A percentile compares a stretch with the other conserved stretches of the same genome.
Conservation (phyloP, 2,113 vertebrate species). For the Barbus barbus region DNA sequence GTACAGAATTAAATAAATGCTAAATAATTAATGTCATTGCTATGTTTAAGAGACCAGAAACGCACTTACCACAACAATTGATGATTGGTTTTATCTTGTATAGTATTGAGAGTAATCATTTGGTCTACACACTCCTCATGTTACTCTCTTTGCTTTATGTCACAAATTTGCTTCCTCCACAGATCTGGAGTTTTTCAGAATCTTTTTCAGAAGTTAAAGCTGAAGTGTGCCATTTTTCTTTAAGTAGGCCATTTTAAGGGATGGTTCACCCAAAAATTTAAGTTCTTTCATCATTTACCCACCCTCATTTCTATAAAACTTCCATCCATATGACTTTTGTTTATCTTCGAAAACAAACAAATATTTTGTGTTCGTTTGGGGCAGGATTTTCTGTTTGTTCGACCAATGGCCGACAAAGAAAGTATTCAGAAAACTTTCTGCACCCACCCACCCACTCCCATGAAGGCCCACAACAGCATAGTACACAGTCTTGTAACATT, state of each 20-base stretch:
- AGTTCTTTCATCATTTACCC: neutral
- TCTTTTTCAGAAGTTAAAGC: neutral
- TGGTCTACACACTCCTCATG: slow-evolving; percentile 51
- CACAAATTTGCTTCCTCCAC: slow-evolving; percentile 19
- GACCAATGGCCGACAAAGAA: too few species aligned
- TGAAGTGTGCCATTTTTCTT: neutral
- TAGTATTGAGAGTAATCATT: neutral
- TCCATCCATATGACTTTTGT: neutral
- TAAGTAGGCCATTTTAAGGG: neutral
- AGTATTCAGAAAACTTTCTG: too few species aligned
- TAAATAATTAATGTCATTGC: neutral
- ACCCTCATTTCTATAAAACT: neutral
- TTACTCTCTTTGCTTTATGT: slow-evolving; percentile 30
- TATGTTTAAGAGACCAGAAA: neutral
- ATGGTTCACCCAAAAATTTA: neutral
- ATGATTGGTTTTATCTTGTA: neutral
- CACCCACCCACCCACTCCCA: too few species aligned
- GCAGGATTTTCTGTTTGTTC: neutral
- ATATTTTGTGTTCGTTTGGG: neutral
- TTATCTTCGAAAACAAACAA: neutral
- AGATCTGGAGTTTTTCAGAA: slow-evolving; percentile 18
- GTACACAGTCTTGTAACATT: too few species aligned
- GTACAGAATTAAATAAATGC: neutral
- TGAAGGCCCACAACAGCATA: too few species aligned
- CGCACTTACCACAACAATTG: neutral